Conservation (phyloP, 2,113 vertebrate species). For the Ariopsis seemanni region DNA sequence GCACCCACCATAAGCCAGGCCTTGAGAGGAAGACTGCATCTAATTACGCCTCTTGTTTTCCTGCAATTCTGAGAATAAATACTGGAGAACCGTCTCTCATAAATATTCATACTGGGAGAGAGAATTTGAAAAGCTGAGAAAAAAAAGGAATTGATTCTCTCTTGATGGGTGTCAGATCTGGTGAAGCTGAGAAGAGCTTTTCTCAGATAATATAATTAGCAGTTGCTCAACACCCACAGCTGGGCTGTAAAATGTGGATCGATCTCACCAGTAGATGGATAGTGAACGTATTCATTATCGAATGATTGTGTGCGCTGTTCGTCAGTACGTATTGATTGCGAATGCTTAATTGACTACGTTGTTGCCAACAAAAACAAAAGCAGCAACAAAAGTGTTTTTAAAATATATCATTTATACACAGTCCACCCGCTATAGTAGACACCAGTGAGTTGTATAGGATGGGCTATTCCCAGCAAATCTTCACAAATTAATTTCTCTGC, state of each 20-base stretch:
- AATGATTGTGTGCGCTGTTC: conserved; percentile 28
- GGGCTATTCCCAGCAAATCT: conserved; percentile 19
- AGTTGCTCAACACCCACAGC: conserved; percentile 54
- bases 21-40: conserved; percentile 64
- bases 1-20: conserved; percentile 64
- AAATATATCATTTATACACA: conserved; percentile 10
- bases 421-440: background rate
- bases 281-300: conserved; percentile 34
- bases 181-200: conserved; percentile 50
- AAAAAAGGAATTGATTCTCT: conserved; percentile 58
- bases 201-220: conserved; percentile 62
- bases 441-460: background rate
- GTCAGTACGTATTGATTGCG: conserved; percentile 32
- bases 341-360: conserved; percentile 17
- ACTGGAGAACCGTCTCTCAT: conserved; percentile 64
- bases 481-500: conserved; percentile 37
- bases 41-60: conserved; percentile 71
- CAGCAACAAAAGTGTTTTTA: background rate
- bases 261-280: conserved; percentile 17
- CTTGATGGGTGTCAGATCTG: conserved; percentile 62
- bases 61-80: conserved; percentile 68
- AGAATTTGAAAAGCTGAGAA: conserved; percentile 51
- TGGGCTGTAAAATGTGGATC: conserved; percentile 50
- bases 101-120: conserved; percentile 68
- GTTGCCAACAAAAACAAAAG: conserved; percentile 12